Evolutionary conservation across 2,888 invertebrate genomes (phyloP).

Genomic region (Ophion costatus): DNA sequence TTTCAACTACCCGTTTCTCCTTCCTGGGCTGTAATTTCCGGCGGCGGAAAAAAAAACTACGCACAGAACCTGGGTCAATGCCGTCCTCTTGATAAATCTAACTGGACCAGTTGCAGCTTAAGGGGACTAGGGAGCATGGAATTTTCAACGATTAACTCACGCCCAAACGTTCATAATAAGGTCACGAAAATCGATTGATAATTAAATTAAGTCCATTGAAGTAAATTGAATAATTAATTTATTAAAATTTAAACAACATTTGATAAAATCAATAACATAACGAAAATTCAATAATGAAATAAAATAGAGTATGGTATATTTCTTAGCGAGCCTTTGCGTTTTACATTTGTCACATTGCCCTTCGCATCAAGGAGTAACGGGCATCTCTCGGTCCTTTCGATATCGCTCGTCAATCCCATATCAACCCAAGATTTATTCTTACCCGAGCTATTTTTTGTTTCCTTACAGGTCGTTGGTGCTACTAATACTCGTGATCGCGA

Average conservation of each 20-base stretch:
- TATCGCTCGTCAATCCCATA: no score
- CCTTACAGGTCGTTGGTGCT: slow-evolving; percentile 87
- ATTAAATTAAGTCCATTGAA: neutral
- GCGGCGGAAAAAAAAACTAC: slow-evolving; percentile 40
- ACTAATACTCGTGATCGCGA: slow-evolving; percentile 85
- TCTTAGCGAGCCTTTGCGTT: no score
- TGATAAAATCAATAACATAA: neutral
- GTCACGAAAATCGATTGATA: neutral
- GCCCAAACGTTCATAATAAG: neutral
- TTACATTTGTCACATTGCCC: no score
- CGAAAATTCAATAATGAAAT: neutral
- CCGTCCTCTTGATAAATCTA: slow-evolving; percentile 54
- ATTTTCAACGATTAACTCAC: neutral
- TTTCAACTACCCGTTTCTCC: slow-evolving; percentile 23
- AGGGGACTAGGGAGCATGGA: neutral
- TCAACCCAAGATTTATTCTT: neutral
- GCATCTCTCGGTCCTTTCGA: no score
- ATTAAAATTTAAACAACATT: neutral
- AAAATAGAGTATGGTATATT: no score
- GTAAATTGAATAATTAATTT: neutral
- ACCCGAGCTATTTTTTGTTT: slow-evolving; percentile 25
- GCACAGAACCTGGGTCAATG: slow-evolving; percentile 74
- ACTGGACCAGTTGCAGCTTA: slow-evolving; percentile 44
- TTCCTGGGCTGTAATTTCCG: slow-evolving; percentile 9
- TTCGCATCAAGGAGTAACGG: no score